Conservation (phyloP, 2,888 invertebrate genomes). For the Perizoma affinitatum region DNA sequence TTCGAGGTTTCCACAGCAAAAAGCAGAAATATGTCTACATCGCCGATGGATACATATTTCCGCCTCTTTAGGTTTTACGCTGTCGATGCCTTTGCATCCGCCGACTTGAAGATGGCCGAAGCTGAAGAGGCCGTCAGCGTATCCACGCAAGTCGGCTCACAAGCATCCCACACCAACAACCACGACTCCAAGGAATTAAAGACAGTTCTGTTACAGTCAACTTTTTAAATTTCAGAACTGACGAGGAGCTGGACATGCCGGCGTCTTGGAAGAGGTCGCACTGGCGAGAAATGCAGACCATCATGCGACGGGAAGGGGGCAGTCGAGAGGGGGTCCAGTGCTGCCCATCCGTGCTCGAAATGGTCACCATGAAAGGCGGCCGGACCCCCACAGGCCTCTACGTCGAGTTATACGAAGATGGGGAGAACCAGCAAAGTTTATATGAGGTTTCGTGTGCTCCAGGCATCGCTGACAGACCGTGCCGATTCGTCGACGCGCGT, state of each 20-base stretch:
- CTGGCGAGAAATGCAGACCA: conserved; percentile 86
- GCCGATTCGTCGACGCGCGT: conserved; percentile 89
- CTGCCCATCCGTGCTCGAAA: conserved; percentile 91
- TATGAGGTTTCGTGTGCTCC: conserved; percentile 91
- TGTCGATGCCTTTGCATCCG: too few relatives aligned
- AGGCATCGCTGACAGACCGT: conserved; percentile 88
- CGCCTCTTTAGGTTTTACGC: too few relatives aligned
- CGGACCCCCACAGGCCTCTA: conserved; percentile 88
- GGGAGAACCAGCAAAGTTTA: conserved; percentile 87
- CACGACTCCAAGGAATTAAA: too few relatives aligned
- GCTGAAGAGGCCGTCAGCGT: too few relatives aligned
- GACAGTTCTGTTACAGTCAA: background rate
- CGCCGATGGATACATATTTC: too few relatives aligned
- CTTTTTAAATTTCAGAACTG: conserved; percentile 59
- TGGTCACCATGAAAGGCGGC: conserved; percentile 91
- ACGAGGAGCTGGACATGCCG: conserved; percentile 71
- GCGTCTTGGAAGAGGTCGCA: conserved; percentile 82
- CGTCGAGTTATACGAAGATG: conserved; percentile 90
- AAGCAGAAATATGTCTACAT: too few relatives aligned
- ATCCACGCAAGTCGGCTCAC: too few relatives aligned
- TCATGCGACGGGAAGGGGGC: conserved; percentile 81
- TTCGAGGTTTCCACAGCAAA: too few relatives aligned
- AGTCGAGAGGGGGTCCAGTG: conserved; percentile 86
- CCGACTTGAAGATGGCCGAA: too few relatives aligned
- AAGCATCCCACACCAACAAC: too few relatives aligned